Evolutionary conservation across 2,888 invertebrate genomes (phyloP).

Genomic region (Drosophila rellima): DNA sequence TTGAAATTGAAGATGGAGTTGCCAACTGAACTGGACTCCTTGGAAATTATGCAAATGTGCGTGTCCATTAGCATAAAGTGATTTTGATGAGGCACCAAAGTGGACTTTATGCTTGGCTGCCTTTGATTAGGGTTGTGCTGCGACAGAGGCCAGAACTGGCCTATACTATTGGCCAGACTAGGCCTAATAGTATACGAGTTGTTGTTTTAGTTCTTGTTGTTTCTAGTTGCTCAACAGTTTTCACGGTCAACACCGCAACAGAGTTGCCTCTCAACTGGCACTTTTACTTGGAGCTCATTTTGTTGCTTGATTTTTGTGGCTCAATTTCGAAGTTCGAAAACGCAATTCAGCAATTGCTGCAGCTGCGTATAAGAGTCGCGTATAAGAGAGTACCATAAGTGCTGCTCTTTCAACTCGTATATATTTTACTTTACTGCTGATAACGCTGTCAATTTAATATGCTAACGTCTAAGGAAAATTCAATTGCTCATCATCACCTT

Average conservation of each 20-base stretch:
- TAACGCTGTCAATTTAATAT: conserved; percentile 33
- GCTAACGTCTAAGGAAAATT: conserved; percentile 23
- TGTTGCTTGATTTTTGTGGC: neutral
- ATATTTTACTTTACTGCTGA: conserved; percentile 1
- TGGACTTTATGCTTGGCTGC: conserved; percentile 77
- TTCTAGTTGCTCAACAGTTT: conserved; percentile 18
- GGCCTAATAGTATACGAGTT: conserved; percentile 16
- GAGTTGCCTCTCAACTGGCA: conserved; percentile 5
- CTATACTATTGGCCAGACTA: neutral
- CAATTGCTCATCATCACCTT: conserved; percentile 25
- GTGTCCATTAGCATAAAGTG: conserved; percentile 78
- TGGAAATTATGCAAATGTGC: conserved; percentile 76
- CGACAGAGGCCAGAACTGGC: conserved; percentile 35
- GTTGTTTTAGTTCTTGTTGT: neutral
- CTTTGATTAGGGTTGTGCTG: conserved; percentile 75
- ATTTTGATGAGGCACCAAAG: conserved; percentile 79
- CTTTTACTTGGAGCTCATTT: neutral
- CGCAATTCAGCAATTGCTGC: conserved; percentile 40
- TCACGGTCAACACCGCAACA: conserved; percentile 51
- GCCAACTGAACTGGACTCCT: conserved; percentile 27
- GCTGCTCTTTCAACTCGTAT: neutral
- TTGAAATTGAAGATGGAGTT: conserved; percentile 6
- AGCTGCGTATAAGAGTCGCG: neutral
- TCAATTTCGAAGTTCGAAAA: conserved; percentile 27
- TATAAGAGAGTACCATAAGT: conserved; percentile 36